A percentile compares a stretch with the other conserved stretches of the same genome.
These are phyloP conservation scores for Xenops minutus DNA, from an alignment of 2,797 vertebrate species.

Conservation along the genomic window DNA sequence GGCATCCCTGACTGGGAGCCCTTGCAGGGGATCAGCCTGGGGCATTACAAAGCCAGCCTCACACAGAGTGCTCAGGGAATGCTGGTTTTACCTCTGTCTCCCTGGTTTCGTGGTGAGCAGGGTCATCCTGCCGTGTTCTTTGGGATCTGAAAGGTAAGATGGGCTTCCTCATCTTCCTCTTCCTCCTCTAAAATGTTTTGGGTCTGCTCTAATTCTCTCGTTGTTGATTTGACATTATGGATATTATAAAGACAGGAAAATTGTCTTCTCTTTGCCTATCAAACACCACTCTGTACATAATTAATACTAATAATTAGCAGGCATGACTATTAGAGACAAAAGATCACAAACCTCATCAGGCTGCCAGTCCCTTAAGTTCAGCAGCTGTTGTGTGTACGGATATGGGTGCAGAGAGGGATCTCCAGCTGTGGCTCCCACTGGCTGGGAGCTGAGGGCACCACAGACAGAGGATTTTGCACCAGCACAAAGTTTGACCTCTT, in stretches of 20 bases:
- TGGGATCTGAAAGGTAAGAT: neutral
- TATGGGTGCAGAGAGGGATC: accelerated
- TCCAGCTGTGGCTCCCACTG: neutral
- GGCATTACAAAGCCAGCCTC: accelerated
- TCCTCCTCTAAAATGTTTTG: neutral
- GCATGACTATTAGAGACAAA: neutral
- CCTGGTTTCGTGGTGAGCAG: accelerated
- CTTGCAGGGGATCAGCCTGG: neutral
- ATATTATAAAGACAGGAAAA: neutral
- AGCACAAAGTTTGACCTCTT: neutral
- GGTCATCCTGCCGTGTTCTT: neutral
- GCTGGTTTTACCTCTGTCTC: neutral
- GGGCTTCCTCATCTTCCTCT: neutral
- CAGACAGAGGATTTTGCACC: neutral
- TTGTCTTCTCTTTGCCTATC: neutral
- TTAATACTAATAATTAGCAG: neutral
- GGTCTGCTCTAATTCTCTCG: neutral
- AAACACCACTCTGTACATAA: neutral
- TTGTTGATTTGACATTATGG: neutral
- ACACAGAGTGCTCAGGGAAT: neutral
- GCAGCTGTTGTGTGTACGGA: neutral
- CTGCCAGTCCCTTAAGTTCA: neutral
- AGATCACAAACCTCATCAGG: neutral
- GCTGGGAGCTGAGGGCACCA: neutral
- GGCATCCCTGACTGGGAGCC: neutral